phyloP scores from a whole-genome alignment of 2,113 vertebrate genomes.

The Macquaria australasica region DNA sequence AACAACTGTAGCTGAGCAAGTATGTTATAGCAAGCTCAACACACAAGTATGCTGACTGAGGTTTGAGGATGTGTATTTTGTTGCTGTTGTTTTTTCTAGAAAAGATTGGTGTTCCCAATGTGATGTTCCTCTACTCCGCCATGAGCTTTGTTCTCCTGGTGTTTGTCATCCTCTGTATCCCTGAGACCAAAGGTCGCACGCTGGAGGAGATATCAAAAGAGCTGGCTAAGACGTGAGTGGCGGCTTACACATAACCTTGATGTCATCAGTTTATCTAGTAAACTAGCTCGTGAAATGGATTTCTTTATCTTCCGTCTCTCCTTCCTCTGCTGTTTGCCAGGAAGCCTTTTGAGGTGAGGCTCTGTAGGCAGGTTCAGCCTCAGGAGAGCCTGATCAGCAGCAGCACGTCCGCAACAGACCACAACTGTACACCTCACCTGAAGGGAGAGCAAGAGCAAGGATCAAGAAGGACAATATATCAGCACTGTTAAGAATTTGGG shows the following conservation, averaged over 20 bases:
- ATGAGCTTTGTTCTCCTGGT: slow-evolving; percentile 91
- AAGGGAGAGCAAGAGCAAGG: not conserved
- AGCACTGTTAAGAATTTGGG: not conserved
- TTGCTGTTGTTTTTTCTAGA: slow-evolving; percentile 82
- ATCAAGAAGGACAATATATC: not conserved
- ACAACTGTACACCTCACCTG: slow-evolving; percentile 2
- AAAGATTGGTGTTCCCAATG: slow-evolving; percentile 89
- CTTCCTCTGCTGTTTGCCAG: slow-evolving; percentile 57
- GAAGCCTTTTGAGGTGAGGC: slow-evolving; percentile 69
- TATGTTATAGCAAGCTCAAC: not conserved
- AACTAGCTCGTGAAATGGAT: not conserved
- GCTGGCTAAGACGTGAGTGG: slow-evolving; percentile 91
- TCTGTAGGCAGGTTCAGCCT: slow-evolving; percentile 62
- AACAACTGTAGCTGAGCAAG: not conserved
- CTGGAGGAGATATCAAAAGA: slow-evolving; percentile 96
- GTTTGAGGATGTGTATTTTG: not conserved
- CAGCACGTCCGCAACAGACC: not conserved
- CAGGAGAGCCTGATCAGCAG: slow-evolving; percentile 44
- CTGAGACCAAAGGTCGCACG: slow-evolving; percentile 92
- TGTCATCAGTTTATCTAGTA: not conserved
- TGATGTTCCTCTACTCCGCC: slow-evolving; percentile 91
- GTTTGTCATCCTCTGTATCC: slow-evolving; percentile 92
- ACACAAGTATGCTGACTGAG: not conserved
- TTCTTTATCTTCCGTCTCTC: not conserved
- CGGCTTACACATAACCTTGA: not conserved